Evolutionary conservation across 2,888 invertebrate genomes (phyloP).

Genomic region (Idaea straminata): DNA sequence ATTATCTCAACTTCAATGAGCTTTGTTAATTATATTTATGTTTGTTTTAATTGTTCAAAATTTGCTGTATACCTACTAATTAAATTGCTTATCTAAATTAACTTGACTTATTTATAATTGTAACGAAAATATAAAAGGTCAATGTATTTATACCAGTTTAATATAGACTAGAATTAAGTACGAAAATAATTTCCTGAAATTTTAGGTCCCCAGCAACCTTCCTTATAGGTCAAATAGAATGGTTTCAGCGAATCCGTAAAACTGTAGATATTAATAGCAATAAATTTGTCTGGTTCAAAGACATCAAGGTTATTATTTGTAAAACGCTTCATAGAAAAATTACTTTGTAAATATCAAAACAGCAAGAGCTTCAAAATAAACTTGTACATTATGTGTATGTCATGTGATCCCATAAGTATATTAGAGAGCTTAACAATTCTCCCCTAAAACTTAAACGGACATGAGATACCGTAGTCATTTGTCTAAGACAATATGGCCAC

Average conservation of each 20-base stretch:
- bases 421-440: background rate
- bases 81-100: background rate
- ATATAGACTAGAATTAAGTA: background rate
- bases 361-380: too few relatives aligned
- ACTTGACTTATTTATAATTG: background rate
- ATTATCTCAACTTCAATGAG: background rate
- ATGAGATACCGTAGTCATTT: conserved; percentile 30
- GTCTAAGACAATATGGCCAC: conserved; percentile 32
- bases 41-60: background rate
- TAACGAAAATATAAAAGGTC: background rate
- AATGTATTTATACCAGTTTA: background rate
- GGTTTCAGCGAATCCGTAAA: background rate
- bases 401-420: too few relatives aligned
- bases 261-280: background rate
- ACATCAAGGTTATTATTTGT: too few relatives aligned
- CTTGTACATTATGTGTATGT: too few relatives aligned
- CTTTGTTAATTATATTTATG: background rate
- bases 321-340: too few relatives aligned
- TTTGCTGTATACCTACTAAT: background rate
- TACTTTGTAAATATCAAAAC: too few relatives aligned
- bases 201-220: background rate
- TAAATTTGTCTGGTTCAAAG: background rate
- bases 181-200: background rate
- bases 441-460: conserved; percentile 24
- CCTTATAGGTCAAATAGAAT: background rate